These are phyloP conservation scores for Saimiri boliviensis DNA, from an alignment of 2,113 vertebrate genomes.

Conservation along the genomic window DNA sequence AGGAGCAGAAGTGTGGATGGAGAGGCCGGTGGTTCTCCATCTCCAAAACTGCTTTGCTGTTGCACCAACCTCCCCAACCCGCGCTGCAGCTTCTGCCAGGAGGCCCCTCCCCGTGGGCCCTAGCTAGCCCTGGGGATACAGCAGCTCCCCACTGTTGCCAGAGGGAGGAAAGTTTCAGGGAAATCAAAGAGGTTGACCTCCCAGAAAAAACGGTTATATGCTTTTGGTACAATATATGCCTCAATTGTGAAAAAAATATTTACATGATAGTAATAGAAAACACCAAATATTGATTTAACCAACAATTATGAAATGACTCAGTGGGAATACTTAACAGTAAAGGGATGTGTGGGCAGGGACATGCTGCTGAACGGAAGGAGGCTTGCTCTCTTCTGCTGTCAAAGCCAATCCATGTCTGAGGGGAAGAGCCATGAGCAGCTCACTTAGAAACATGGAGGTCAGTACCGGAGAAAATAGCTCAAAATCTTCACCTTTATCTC, in stretches of 20 bases:
- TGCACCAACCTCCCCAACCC: too few species aligned
- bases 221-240: not conserved
- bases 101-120: not conserved
- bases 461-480: not conserved
- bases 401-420: not conserved
- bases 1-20: not conserved
- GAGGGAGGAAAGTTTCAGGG: not conserved
- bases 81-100: not conserved
- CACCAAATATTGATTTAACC: not conserved
- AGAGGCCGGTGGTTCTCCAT: not conserved
- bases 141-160: not conserved
- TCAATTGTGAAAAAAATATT: not conserved
- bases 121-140: not conserved
- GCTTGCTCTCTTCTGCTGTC: rapidly evolving
- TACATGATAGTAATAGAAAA: not conserved
- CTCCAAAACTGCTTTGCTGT: too few species aligned
- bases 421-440: not conserved
- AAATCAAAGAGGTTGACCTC: not conserved
- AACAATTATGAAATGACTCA: not conserved
- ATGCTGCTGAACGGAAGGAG: rapidly evolving
- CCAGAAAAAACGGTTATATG: rapidly evolving
- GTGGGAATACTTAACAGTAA: too few species aligned
- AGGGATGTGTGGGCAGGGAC: not conserved
- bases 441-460: not conserved
- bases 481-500: not conserved